These are phyloP conservation scores for Melanogrammus aeglefinus DNA, from an alignment of 2,797 vertebrate genomes.

Conservation along the genomic window DNA sequence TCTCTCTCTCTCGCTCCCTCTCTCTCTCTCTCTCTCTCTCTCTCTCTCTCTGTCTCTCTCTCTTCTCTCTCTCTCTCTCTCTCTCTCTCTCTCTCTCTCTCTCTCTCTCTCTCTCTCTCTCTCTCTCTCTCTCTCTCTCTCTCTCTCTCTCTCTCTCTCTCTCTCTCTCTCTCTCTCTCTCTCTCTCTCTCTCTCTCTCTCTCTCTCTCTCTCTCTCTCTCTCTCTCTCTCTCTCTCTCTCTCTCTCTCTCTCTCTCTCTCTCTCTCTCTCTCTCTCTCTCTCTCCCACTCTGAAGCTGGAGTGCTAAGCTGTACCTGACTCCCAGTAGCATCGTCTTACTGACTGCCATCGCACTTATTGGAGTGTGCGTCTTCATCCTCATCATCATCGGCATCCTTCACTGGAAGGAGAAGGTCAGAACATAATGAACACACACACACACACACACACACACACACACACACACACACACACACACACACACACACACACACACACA, in stretches of 20 bases:
- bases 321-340: conserved; percentile 92
- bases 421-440: conserved; percentile 37
- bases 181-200: background rate
- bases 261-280: conserved; percentile 2
- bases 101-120: conserved; percentile 19
- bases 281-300: conserved; percentile 76
- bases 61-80: background rate
- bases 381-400: conserved; percentile 92
- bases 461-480: conserved; percentile 32
- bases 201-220: background rate
- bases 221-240: background rate
- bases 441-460: conserved; percentile 20
- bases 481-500: conserved; percentile 14
- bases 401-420: conserved; percentile 97
- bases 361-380: conserved; percentile 96
- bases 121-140: background rate
- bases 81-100: background rate
- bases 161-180: background rate
- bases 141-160: background rate
- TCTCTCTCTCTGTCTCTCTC: no score
- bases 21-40: no score
- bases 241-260: background rate
- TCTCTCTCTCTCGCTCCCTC: no score
- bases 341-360: conserved; percentile 93
- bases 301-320: conserved; percentile 95